Conservation (phyloP, 2,888 invertebrate genomes). For the Ormia ochracea region DNA sequence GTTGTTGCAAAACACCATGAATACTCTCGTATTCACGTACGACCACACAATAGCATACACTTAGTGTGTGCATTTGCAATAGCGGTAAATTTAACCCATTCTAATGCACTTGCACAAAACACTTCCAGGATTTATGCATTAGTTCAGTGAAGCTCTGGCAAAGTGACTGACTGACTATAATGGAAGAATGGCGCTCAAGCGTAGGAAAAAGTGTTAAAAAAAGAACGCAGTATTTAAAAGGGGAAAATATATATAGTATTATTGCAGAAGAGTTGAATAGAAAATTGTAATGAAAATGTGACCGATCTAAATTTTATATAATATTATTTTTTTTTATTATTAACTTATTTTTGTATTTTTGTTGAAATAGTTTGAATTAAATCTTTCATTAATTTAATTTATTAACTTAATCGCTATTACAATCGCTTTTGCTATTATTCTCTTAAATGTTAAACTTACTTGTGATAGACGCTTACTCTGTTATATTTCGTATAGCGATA, state of each 20-base stretch:
- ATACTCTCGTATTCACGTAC: neutral
- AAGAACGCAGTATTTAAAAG: too few relatives aligned
- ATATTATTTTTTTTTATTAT: slow-evolving; percentile 5
- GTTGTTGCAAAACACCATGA: slow-evolving; percentile 55
- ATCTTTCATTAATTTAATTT: too few relatives aligned
- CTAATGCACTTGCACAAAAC: slow-evolving; percentile 19
- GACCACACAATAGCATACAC: neutral
- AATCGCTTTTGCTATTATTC: too few relatives aligned
- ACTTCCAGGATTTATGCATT: neutral
- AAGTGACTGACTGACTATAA: slow-evolving; percentile 25
- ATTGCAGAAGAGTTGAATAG: slow-evolving; percentile 41
- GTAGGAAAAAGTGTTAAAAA: slow-evolving; percentile 38
- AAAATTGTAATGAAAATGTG: slow-evolving; percentile 52
- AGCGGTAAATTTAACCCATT: slow-evolving; percentile 54
- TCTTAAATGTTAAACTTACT: too few relatives aligned
- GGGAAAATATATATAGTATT: neutral
- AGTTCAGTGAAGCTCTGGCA: slow-evolving; percentile 16
- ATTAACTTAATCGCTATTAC: too few relatives aligned
- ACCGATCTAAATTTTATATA: slow-evolving; percentile 56
- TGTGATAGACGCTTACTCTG: too few relatives aligned
- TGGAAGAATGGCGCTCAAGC: slow-evolving; percentile 46
- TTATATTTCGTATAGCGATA: too few relatives aligned
- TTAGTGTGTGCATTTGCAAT: slow-evolving; percentile 41
- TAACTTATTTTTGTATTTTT: slow-evolving; percentile 11
- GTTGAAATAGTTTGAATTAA: too few relatives aligned